Base-by-base conservation (phyloP, 2,888 invertebrate species). In the Euplagia quadripunctaria region DNA sequence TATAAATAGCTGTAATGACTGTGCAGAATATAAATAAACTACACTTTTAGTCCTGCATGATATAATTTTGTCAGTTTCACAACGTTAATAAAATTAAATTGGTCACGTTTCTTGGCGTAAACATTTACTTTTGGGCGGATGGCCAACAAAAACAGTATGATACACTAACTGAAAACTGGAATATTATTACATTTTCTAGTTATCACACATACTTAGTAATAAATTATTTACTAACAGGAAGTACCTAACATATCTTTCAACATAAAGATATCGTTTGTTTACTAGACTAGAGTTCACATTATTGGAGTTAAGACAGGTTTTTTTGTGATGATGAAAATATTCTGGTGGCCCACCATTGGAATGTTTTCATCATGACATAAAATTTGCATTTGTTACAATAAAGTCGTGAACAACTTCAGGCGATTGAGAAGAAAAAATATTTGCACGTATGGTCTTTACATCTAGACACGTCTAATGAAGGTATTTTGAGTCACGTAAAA, bases 51-150 rank as follows among this genome's bases (percentile, higher is more conserved):
- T 79, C 70, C 68, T 81, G 78, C 74, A 69, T 81, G 81, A 85
- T 80, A 83, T 83, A 82, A 84, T 86, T 83, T 78, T 70, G 80
- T 83, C 74, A 70, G 81, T 76, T 73, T 80, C 73, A 74, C 75
- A 70, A 31, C 69, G 73, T 72, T 82, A 82, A 82, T 70, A 82
- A 82, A 85, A 86, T 87, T 87, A 84, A 84, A 76, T 85, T 83
- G 79, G 87, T 92, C 89, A 91, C 90, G 91, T 89, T 90, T 81
- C 82, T 82, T 85, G 81, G 79, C 86, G 87, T 89, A 88, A 87
- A 88, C 86, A 87, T 86, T 79, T 82, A 81, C 86, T 84, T 79
- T 84, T 79, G 83, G 91, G 90, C 88, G 52, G 70, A 46, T 69
- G 83, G 90, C 91, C 91, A 91, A 87, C 74, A 82, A 81, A 78